Evolutionary conservation across 2,888 invertebrate genomes (phyloP).

Genomic region (Drosophila prolongata): DNA sequence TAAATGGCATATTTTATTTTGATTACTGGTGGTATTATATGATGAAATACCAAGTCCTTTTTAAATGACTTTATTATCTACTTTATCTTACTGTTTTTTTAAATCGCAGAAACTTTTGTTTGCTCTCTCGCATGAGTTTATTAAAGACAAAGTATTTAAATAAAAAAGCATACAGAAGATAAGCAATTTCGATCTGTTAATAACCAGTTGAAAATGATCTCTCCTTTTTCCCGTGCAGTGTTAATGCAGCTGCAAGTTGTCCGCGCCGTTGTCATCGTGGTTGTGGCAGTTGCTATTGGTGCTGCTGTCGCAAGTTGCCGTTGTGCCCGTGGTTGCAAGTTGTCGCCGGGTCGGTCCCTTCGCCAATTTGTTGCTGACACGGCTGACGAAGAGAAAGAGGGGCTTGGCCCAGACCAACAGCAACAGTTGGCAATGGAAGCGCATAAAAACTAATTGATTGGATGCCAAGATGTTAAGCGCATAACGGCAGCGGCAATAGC

Average conservation of each 20-base stretch:
- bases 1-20: too few species aligned
- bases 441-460: slow-evolving; percentile 81
- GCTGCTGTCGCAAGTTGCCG: slow-evolving; percentile 62
- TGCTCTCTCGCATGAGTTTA: too few species aligned
- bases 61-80: too few species aligned
- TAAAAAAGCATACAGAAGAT: not conserved
- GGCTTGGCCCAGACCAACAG: slow-evolving; percentile 64
- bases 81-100: too few species aligned
- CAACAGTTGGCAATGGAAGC: slow-evolving; percentile 69
- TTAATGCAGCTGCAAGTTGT: slow-evolving; percentile 46
- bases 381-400: slow-evolving; percentile 45
- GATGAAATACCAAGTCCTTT: too few species aligned
- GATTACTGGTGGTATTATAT: too few species aligned
- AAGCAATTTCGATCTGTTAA: slow-evolving; percentile 5
- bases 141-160: not conserved
- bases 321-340: slow-evolving; percentile 28
- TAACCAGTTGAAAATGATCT: slow-evolving; percentile 8
- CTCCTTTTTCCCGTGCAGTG: slow-evolving; percentile 27
- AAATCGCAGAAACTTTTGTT: too few species aligned
- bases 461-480: slow-evolving; percentile 78
- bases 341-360: slow-evolving; percentile 68
- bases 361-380: slow-evolving; percentile 79
- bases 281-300: slow-evolving; percentile 44
- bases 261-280: slow-evolving; percentile 49
- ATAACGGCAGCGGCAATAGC: slow-evolving; percentile 60